Evolutionary conservation across 2,113 vertebrate genomes (phyloP).

Genomic region (Antechinus stuartii): DNA sequence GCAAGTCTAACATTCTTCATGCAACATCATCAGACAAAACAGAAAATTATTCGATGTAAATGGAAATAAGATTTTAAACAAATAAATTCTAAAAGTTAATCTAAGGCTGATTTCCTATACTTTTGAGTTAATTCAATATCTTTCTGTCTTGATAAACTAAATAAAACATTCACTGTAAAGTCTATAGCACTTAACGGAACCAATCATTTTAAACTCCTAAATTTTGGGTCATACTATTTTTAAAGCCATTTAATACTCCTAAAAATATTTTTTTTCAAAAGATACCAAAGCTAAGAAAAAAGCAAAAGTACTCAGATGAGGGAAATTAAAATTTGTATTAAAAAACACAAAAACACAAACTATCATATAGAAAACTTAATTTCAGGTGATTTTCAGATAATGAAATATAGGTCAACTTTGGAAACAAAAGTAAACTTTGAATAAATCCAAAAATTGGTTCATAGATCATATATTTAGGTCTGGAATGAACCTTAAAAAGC

Average conservation of each 20-base stretch:
- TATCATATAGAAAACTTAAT: background rate
- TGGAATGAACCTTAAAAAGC: background rate
- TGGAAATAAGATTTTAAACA: slow-evolving; percentile 21
- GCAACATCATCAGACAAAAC: background rate
- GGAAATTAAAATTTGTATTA: background rate
- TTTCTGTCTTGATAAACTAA: background rate
- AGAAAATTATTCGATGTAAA: background rate
- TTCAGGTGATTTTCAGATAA: background rate
- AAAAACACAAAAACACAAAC: background rate
- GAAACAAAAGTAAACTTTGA: background rate
- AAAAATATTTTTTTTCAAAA: background rate
- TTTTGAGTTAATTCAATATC: background rate
- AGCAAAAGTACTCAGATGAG: background rate
- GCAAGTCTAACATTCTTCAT: background rate
- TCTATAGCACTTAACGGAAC: background rate
- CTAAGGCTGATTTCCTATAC: slow-evolving; percentile 40
- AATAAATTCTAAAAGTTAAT: slow-evolving; percentile 37
- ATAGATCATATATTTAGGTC: background rate
- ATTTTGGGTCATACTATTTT: background rate
- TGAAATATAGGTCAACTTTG: background rate
- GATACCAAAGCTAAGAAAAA: slow-evolving; percentile 27
- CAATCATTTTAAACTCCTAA: background rate
- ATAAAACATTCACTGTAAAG: background rate
- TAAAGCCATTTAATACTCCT: background rate
- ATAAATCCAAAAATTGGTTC: background rate